Percentiles rank a stretch among this genome's conserved stretches.
These are phyloP conservation scores for Asarcornis scutulata DNA, from an alignment of 2,113 vertebrate species.

Conservation along the genomic window DNA sequence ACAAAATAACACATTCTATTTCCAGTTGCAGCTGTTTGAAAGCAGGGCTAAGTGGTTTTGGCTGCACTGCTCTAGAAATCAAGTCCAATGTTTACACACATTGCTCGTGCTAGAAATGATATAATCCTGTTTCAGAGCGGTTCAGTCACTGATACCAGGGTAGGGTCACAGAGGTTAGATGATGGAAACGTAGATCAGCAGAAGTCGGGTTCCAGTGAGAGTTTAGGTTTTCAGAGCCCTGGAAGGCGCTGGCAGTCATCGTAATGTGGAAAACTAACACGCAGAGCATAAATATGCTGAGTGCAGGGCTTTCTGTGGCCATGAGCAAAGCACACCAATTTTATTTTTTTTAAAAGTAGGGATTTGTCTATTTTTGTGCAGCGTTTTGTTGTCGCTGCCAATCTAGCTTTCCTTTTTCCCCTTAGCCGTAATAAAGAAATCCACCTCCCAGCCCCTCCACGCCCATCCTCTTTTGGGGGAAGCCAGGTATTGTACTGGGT, in stretches of 20 bases:
- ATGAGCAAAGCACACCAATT: not conserved
- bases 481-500: not conserved
- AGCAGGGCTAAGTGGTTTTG: not conserved
- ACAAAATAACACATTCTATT: not conserved
- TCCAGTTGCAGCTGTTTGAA: not conserved
- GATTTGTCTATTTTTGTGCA: not conserved
- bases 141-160: conserved; percentile 10
- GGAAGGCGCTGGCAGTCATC: conserved; percentile 46
- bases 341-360: not conserved
- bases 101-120: not conserved
- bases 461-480: not conserved
- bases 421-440: not conserved
- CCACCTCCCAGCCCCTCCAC: not conserved
- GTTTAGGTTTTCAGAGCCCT: conserved; percentile 51
- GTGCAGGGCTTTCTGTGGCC: not conserved
- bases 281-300: conserved; percentile 16
- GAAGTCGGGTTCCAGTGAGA: conserved; percentile 17
- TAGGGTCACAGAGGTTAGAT: conserved; percentile 44
- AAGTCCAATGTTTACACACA: conserved; percentile 21
- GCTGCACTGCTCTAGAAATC: conserved; percentile 6
- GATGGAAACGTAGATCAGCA: conserved; percentile 8
- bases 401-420: not conserved
- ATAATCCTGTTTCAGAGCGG: conserved; percentile 47
- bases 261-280: conserved; percentile 42
- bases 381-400: not conserved